Evolutionary conservation across 2,888 invertebrate genomes (phyloP).

Genomic region (Melanchra persicariae): DNA sequence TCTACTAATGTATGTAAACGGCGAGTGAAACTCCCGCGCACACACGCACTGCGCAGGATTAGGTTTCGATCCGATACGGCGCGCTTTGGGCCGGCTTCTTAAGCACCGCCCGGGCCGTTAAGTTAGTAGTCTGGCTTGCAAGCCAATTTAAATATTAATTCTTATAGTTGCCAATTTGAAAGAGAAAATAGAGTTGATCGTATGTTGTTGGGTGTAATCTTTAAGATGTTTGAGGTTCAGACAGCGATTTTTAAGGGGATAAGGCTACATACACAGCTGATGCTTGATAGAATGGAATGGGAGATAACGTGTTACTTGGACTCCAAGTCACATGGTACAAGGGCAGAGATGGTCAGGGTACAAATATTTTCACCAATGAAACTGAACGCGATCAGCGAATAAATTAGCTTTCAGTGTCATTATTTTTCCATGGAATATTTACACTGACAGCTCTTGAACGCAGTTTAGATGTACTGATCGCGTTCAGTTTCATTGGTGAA

Average conservation of each 20-base stretch:
- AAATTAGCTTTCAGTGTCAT: too few species aligned
- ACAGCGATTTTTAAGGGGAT: neutral
- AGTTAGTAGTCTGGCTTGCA: constrained; percentile 11
- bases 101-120: constrained; percentile 34
- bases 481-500: too few species aligned
- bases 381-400: too few species aligned
- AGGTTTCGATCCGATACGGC: constrained; percentile 36
- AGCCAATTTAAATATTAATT: constrained; percentile 52
- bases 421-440: too few species aligned
- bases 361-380: too few species aligned
- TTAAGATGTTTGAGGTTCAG: constrained; percentile 1
- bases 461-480: too few species aligned
- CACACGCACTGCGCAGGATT: constrained; percentile 27
- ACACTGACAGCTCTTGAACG: too few species aligned
- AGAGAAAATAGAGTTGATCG: constrained; percentile 35
- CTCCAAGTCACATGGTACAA: neutral
- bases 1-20: constrained; percentile 58
- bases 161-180: constrained; percentile 15
- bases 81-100: constrained; percentile 9
- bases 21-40: constrained; percentile 55
- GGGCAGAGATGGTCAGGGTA: neutral
- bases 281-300: too few species aligned
- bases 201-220: neutral
- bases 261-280: too few species aligned
- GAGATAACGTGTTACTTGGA: neutral